Evolutionary conservation across 1,140 invertebrate species (phyloP).

Genomic region (Coptotermes formosanus): DNA sequence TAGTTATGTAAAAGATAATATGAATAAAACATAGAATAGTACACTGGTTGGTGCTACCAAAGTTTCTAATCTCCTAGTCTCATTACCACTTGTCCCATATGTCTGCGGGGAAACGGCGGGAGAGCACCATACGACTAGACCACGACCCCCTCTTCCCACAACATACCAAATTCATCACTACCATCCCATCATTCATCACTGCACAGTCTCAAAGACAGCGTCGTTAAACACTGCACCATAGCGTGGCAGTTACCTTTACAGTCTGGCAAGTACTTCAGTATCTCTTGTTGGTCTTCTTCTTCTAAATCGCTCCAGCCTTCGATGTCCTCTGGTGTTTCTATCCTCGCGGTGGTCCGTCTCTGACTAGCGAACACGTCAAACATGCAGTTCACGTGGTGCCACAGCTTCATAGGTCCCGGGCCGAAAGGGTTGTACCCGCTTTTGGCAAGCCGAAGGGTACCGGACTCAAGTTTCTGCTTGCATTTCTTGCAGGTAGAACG

Average conservation of each 20-base stretch:
- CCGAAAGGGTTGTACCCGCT: constrained; percentile 74
- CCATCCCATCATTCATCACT: no score
- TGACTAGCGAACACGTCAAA: constrained; percentile 79
- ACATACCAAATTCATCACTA: no score
- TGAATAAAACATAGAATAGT: no score
- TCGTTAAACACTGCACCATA: neutral
- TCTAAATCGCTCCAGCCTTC: constrained; percentile 69
- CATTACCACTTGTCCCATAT: no score
- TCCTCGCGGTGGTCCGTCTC: constrained; percentile 74
- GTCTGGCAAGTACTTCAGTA: constrained; percentile 48
- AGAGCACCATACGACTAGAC: no score
- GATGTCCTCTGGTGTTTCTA: constrained; percentile 76
- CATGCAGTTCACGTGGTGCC: constrained; percentile 78
- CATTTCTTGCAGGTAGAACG: constrained; percentile 85
- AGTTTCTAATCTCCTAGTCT: no score
- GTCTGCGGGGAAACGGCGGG: no score
- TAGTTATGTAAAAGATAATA: no score
- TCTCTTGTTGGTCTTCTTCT: constrained; percentile 64
- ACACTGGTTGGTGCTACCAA: no score
- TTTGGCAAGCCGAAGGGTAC: constrained; percentile 70
- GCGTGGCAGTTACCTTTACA: neutral
- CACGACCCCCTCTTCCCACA: no score
- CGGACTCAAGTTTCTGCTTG: constrained; percentile 74
- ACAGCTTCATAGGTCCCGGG: constrained; percentile 83
- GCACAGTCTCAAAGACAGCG: no score